Base-by-base conservation (phyloP, 2,797 vertebrate genomes). In the Synanceia verrucosa region DNA sequence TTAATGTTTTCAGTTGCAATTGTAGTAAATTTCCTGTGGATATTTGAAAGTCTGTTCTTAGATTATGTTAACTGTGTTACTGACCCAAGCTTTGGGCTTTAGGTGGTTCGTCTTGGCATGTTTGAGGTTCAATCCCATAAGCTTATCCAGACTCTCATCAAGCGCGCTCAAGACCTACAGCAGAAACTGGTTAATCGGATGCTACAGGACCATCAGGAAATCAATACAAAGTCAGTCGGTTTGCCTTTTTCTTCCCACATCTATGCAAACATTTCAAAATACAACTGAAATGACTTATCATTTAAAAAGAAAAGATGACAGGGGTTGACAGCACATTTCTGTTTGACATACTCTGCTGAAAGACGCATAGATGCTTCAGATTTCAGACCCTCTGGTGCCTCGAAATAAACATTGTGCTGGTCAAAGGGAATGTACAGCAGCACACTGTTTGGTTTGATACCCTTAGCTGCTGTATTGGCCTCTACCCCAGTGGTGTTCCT, bases 121-220 rank as follows among this genome's bases (percentile, higher is more conserved):
- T 97, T 97, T 85, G 95, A 96, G 82, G 79, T 98, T 26, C 95
- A 91, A 64, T 96, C 93, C 78, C 93, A 95, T 21, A 91, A 95
- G 61, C 88, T 98, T 59, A 91, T 96, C 78, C 83, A 79, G 14
- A 73, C 92, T 43, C 86, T 98, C 60, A 87, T 91, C 51, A 93
- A 94, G 70, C 89, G 92, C 52, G 94, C 94, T 10, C 90, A 95
- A 28, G 47, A 78, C n/a, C 91, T 97, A 48, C 88, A 89, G 85
- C 88, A 94, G 57, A 96, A 90, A 87, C 86, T 97, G 68, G 78
- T 94, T 51, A 68, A 81, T 9, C 92, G 81, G 71, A 94, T 96
- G 94, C 87, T 95, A 33, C 86, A 86, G 26, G 91, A 95, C 56
- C 95, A 96, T 78, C 95, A 94, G 80, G 90, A 94, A 62, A 65